Evolutionary conservation across 92 coral and sea anemone genomes (phyloP).

Genomic region (Phenganax subtilis): DNA sequence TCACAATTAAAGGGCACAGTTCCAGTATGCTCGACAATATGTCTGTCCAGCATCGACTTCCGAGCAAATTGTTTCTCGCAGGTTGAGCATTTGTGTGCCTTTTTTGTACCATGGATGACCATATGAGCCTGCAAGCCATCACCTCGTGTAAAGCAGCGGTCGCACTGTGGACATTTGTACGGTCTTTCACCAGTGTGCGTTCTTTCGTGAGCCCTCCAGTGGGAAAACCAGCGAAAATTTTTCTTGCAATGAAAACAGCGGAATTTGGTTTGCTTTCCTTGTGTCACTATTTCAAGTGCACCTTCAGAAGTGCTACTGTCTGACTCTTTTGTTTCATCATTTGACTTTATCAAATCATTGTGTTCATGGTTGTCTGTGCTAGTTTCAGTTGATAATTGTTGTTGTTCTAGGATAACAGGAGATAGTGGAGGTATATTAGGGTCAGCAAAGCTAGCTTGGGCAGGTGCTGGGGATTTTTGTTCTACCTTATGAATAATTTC

Average conservation of each 20-base stretch:
- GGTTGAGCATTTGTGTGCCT: constrained; percentile 66
- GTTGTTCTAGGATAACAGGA: not conserved
- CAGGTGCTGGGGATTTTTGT: not conserved
- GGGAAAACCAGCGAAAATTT: constrained; percentile 93
- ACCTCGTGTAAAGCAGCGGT: constrained; percentile 44
- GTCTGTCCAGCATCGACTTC: constrained; percentile 75
- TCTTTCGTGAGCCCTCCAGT: constrained; percentile 80
- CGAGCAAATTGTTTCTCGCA: constrained; percentile 76
- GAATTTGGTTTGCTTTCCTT: constrained; percentile 56
- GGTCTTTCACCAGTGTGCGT: constrained; percentile 92
- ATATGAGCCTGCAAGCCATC: constrained; percentile 96
- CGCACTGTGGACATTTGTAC: constrained; percentile 72
- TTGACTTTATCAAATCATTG: not conserved
- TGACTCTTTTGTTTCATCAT: not conserved
- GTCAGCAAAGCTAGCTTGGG: not conserved
- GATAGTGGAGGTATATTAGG: not conserved
- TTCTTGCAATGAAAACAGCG: constrained; percentile 76
- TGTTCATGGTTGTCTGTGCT: not conserved
- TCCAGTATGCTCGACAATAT: constrained; percentile 80
- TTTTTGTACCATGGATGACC: constrained; percentile 79
- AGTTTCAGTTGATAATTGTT: not conserved
- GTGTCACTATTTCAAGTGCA: not conserved
- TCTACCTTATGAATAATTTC: not conserved
- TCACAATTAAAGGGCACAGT: constrained; percentile 91
- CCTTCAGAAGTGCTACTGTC: no score